A percentile compares a stretch with the other conserved stretches of the same genome.
These are phyloP conservation scores for Rachycentron canadum DNA, from an alignment of 2,797 vertebrate genomes.

Conservation along the genomic window DNA sequence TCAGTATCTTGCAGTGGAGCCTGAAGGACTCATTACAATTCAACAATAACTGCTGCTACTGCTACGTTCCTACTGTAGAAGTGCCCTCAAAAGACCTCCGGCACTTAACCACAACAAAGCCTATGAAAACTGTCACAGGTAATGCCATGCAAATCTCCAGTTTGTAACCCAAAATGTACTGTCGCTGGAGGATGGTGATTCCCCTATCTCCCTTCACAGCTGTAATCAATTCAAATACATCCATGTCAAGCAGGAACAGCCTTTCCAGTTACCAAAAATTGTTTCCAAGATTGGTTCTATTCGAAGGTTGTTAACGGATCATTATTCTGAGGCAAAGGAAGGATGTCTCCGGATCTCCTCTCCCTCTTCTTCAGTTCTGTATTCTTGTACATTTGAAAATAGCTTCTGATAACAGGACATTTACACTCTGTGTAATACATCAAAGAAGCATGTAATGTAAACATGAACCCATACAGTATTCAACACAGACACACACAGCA, in stretches of 20 bases:
- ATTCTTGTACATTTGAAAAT: slow-evolving; percentile 9
- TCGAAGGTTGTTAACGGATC: slow-evolving; percentile 69
- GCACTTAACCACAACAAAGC: slow-evolving; percentile 63
- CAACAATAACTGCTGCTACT: slow-evolving; percentile 51
- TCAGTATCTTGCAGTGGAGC: slow-evolving; percentile 31
- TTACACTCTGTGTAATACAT: slow-evolving; percentile 3
- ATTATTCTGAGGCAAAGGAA: slow-evolving; percentile 63
- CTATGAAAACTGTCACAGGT: slow-evolving; percentile 50
- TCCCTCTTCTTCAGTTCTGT: slow-evolving; percentile 28
- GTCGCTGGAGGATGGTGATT: slow-evolving; percentile 67
- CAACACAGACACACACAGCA: slow-evolving; percentile 7
- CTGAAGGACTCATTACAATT: slow-evolving; percentile 60
- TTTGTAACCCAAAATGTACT: slow-evolving; percentile 69
- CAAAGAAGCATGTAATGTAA: slow-evolving; percentile 3
- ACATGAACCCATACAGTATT: slow-evolving; percentile 4
- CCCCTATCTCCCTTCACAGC: slow-evolving; percentile 64
- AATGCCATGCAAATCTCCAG: slow-evolving; percentile 78
- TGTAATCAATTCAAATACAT: slow-evolving; percentile 76
- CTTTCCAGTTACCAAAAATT: slow-evolving; percentile 64
- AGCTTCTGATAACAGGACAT: not conserved
- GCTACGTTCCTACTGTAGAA: slow-evolving; percentile 39
- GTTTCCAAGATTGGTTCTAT: slow-evolving; percentile 67
- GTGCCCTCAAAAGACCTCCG: slow-evolving; percentile 56
- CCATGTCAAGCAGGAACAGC: slow-evolving; percentile 59
- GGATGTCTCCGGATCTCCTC: slow-evolving; percentile 20